phyloP scores from a whole-genome alignment of 2,797 vertebrate genomes.

The Coreius guichenoti region DNA sequence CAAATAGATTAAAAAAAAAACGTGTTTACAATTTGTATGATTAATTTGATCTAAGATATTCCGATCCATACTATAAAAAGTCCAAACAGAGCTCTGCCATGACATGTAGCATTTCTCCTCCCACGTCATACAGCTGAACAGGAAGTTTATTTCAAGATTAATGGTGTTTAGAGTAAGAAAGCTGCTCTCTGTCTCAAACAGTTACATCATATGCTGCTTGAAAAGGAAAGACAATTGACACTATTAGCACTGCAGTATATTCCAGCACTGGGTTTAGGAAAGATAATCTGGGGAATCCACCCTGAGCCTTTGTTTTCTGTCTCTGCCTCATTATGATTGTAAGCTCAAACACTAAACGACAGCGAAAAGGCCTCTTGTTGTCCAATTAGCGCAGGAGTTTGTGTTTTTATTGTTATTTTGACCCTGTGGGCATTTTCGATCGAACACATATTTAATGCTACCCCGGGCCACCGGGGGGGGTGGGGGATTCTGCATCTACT shows the following conservation, averaged over 20 bases:
- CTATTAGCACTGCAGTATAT: background rate
- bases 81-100: background rate
- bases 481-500: constrained; percentile 7
- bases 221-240: background rate
- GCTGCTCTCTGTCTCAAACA: constrained; percentile 17
- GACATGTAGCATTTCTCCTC: constrained; percentile 1
- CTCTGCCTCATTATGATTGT: constrained; percentile 5
- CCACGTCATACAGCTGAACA: background rate
- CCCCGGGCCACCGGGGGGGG: too few relatives aligned
- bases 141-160: constrained; percentile 9
- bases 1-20: background rate
- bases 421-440: background rate
- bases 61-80: background rate
- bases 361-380: background rate
- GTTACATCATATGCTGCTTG: background rate
- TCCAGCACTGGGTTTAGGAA: background rate
- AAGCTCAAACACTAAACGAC: background rate
- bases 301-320: constrained; percentile 1
- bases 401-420: background rate
- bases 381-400: constrained; percentile 4
- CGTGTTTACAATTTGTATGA: background rate
- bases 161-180: constrained; percentile 18
- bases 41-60: background rate
- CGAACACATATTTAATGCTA: background rate
- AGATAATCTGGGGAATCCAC: constrained; percentile 7